Conservation (phyloP, 2,113 vertebrate genomes). For the Nerophis lumbriciformis region DNA sequence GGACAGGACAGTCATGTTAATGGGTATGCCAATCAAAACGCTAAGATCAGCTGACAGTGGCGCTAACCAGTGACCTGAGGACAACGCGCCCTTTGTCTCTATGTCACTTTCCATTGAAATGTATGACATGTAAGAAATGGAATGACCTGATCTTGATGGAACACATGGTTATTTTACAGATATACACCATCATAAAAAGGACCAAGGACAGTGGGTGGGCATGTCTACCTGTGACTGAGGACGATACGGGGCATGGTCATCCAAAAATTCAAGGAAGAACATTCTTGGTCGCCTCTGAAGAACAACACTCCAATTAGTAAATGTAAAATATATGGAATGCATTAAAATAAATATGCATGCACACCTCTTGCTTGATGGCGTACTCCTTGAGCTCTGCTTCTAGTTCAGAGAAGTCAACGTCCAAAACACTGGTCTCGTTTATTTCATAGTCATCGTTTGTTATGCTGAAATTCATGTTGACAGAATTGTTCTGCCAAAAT, state of each 20-base stretch:
- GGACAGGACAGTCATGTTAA: slow-evolving; percentile 62
- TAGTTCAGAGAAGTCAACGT: slow-evolving; percentile 42
- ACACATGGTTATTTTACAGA: slow-evolving; percentile 53
- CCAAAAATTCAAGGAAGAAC: slow-evolving; percentile 57
- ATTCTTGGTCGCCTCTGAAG: slow-evolving; percentile 59
- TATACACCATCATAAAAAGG: slow-evolving; percentile 5
- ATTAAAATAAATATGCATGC: slow-evolving; percentile 11
- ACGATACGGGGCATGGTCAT: slow-evolving; percentile 44
- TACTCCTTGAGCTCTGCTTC: slow-evolving; percentile 60
- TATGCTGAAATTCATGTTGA: slow-evolving; percentile 34
- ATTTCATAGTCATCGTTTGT: slow-evolving; percentile 3
- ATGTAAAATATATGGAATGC: slow-evolving; percentile 4
- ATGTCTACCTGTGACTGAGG: slow-evolving; percentile 59
- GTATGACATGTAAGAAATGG: slow-evolving; percentile 70
- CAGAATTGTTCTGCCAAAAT: slow-evolving; percentile 39
- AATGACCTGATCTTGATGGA: slow-evolving; percentile 67
- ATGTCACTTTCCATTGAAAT: slow-evolving; percentile 56
- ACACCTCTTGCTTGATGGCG: slow-evolving; percentile 57
- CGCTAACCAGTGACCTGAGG: slow-evolving; percentile 63
- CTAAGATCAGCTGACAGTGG: slow-evolving; percentile 54
- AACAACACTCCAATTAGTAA: slow-evolving; percentile 11
- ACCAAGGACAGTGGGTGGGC: slow-evolving; percentile 13
- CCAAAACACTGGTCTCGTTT: slow-evolving; percentile 8
- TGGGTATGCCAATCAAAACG: slow-evolving; percentile 70
- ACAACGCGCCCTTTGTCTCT: slow-evolving; percentile 50